phyloP scores from a whole-genome alignment of 2,113 vertebrate species.

The Ameiurus melas region DNA sequence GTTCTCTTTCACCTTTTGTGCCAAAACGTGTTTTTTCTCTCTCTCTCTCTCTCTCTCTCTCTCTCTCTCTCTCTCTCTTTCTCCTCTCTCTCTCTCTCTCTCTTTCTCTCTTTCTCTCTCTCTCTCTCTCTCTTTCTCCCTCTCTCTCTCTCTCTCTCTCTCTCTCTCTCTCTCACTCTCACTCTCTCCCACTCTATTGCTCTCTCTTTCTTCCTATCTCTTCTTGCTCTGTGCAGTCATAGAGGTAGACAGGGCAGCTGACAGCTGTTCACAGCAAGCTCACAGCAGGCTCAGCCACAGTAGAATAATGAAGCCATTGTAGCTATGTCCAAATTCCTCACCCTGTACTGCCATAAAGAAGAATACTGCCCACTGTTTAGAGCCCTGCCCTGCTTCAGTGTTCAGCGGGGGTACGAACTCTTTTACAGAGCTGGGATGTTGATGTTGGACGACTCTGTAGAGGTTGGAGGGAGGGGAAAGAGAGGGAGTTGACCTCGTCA shows the following conservation, averaged over 20 bases:
- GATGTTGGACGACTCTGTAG: constrained; percentile 47
- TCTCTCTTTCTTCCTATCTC: constrained; percentile 2
- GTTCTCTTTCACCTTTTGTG: constrained; percentile 29
- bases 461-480: constrained; percentile 44
- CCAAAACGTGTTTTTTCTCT: constrained; percentile 3
- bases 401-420: constrained; percentile 35
- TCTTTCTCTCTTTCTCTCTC: neutral
- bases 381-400: constrained; percentile 36
- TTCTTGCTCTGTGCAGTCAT: constrained; percentile 11
- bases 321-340: constrained; percentile 53
- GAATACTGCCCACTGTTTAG: constrained; percentile 54
- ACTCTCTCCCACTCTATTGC: neutral
- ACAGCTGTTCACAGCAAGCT: constrained; percentile 51
- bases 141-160: neutral
- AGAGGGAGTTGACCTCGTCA: constrained; percentile 46
- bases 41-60: neutral
- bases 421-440: constrained; percentile 33
- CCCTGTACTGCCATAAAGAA: constrained; percentile 37
- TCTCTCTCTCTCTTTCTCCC: neutral
- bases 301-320: constrained; percentile 62
- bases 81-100: constrained; percentile 5
- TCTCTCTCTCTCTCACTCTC: neutral
- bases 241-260: constrained; percentile 46
- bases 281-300: constrained; percentile 35
- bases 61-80: neutral